These are phyloP conservation scores for Triplophysa yarkandensis DNA, from an alignment of 2,797 vertebrate species.

Conservation along the genomic window DNA sequence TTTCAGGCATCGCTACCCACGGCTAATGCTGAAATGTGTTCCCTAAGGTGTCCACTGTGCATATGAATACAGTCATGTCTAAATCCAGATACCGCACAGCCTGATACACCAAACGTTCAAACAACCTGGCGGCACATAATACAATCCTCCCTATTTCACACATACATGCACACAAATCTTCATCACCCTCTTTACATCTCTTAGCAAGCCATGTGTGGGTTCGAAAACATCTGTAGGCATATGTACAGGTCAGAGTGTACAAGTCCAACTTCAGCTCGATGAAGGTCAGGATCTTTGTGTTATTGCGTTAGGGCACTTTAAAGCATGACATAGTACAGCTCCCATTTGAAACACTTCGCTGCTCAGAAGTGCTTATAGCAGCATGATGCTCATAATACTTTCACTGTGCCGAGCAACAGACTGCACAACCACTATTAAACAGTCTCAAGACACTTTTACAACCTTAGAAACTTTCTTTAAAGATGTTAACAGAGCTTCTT, in stretches of 20 bases:
- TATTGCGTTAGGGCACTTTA: conserved; percentile 38
- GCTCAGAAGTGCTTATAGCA: conserved; percentile 28
- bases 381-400: conserved; percentile 19
- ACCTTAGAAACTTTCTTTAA: background rate
- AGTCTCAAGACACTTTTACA: conserved; percentile 17
- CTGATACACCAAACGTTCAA: conserved; percentile 35
- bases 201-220: conserved; percentile 15
- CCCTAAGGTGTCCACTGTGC: conserved; percentile 70
- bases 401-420: background rate
- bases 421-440: background rate
- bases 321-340: conserved; percentile 10
- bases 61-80: conserved; percentile 73
- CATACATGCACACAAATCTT: conserved; percentile 3
- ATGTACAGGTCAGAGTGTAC: conserved; percentile 21
- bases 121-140: conserved; percentile 38
- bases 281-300: conserved; percentile 39
- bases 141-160: background rate
- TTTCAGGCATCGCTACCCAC: conserved; percentile 77
- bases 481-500: background rate
- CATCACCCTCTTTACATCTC: conserved; percentile 11
- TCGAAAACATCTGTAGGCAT: conserved; percentile 12
- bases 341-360: conserved; percentile 6
- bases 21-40: conserved; percentile 73
- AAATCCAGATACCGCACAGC: conserved; percentile 61
- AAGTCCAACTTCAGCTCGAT: conserved; percentile 3